Conservation (phyloP, 2,797 vertebrate species). For the Glossophaga mutica region DNA sequence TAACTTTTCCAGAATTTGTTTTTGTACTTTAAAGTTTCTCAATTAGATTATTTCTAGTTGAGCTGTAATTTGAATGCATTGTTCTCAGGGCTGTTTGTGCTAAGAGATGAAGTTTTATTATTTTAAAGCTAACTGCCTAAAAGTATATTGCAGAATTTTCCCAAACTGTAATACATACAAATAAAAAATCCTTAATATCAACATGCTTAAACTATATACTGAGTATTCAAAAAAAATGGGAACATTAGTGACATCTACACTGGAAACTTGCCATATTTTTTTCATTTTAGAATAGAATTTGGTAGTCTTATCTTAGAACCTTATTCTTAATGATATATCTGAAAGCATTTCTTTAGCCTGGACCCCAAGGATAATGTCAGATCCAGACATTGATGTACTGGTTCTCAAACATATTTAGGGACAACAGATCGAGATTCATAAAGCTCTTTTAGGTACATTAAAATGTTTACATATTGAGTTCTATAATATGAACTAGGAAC, state of each 20-base stretch:
- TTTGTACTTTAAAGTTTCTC: conserved; percentile 78
- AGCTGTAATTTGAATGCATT: conserved; percentile 78
- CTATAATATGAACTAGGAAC: conserved; percentile 33
- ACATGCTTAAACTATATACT: conserved; percentile 69
- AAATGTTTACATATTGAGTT: conserved; percentile 65
- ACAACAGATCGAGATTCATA: conserved; percentile 31
- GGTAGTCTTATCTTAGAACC: background rate
- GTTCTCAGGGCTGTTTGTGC: conserved; percentile 85
- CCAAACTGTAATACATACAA: conserved; percentile 70
- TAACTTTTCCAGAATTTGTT: conserved; percentile 78
- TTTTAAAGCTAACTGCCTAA: conserved; percentile 78
- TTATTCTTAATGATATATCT: conserved; percentile 14
- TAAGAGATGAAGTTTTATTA: conserved; percentile 79
- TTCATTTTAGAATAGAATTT: conserved; percentile 43
- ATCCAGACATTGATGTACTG: background rate
- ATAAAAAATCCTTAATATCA: conserved; percentile 68
- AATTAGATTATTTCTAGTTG: conserved; percentile 82
- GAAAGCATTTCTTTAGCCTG: conserved; percentile 37
- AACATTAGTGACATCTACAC: background rate
- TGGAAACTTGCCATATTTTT: conserved; percentile 44
- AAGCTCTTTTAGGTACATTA: conserved; percentile 3
- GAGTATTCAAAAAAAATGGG: conserved; percentile 16
- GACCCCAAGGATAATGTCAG: conserved; percentile 33
- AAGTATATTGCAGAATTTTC: conserved; percentile 78
- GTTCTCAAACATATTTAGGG: conserved; percentile 36